These are phyloP conservation scores for Dasyornis broadbenti DNA, from an alignment of 2,113 vertebrate genomes.

Conservation along the genomic window DNA sequence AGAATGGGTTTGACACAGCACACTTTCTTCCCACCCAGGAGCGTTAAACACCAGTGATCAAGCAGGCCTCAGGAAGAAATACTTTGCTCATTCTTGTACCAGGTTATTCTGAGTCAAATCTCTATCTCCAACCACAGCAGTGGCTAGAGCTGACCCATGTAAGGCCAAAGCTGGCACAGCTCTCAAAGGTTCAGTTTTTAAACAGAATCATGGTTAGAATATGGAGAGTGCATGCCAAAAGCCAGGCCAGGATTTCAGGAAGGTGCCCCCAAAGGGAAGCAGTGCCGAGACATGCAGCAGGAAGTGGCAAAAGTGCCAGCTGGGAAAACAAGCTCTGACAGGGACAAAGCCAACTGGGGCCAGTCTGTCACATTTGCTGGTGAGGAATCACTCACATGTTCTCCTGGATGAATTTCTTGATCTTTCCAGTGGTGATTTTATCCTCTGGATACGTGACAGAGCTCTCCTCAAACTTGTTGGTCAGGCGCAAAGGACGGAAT, in stretches of 20 bases:
- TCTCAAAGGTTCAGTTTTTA: background rate
- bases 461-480: slow-evolving; percentile 91
- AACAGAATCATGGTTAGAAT: background rate
- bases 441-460: slow-evolving; percentile 79
- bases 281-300: background rate
- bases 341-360: background rate
- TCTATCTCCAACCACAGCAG: background rate
- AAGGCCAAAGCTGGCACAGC: background rate
- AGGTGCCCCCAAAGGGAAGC: background rate
- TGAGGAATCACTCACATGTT: slow-evolving; percentile 82
- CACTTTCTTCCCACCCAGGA: background rate
- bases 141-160: background rate
- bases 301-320: background rate
- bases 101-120: background rate
- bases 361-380: background rate
- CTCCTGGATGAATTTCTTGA: slow-evolving; percentile 95
- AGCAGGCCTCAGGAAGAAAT: background rate
- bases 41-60: background rate
- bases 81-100: background rate
- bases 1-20: background rate
- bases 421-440: slow-evolving; percentile 85
- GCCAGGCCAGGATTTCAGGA: background rate
- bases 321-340: background rate
- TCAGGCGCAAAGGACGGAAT: slow-evolving; percentile 85
- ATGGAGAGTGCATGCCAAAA: background rate